Evolutionary conservation across 2,797 vertebrate genomes (phyloP), one percentile per base, ranked within the genome.

Genomic region (Ptychobarbus kaznakovi): DNA sequence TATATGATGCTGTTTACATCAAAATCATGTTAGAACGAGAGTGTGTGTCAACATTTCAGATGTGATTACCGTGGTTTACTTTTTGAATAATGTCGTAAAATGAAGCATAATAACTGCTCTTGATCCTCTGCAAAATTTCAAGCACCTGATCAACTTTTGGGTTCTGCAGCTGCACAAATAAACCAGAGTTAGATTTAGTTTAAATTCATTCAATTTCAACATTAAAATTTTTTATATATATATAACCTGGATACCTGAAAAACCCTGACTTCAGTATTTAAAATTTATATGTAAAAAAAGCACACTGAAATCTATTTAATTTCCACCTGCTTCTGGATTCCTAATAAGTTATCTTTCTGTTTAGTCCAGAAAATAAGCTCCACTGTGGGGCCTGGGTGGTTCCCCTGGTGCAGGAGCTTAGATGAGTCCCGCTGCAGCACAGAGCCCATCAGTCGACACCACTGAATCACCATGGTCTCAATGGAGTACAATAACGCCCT

Each of bases 361-460:
- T 88, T 93, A 83, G 93, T 79, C 95, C 95, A 97, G 92, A 96
- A 97, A 66, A 94, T 93, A 81, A 96, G 94, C 92, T 97, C 96
- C 75, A 88, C 90, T 5, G 65, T 91, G 89, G 93, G 95, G 35
- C 94, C 93, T 0, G 89, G 89, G 61, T 96, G 93, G 89, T 95
- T 93, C 85, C 91, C 92, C 81, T 82, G 89, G 40, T 87, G 93
- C 83, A 94, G 86, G 51, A 92, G 80, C 63, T 88, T 86, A 68
- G 92, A 90, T 6, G 94, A 96, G 90, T 94, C 93, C 91, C 92
- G 91, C 90, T 93, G 94, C 90, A 96, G 93, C 53, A 95, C 91
- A 15, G 88, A 89, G 89, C 93, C 92, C 88, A 96, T 94, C 87
- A 93, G 94, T 73, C 90, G 90, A 6, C 93, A 95, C 93, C 93